Base-by-base conservation (phyloP, 2,888 invertebrate species). In the Nezara viridula region DNA sequence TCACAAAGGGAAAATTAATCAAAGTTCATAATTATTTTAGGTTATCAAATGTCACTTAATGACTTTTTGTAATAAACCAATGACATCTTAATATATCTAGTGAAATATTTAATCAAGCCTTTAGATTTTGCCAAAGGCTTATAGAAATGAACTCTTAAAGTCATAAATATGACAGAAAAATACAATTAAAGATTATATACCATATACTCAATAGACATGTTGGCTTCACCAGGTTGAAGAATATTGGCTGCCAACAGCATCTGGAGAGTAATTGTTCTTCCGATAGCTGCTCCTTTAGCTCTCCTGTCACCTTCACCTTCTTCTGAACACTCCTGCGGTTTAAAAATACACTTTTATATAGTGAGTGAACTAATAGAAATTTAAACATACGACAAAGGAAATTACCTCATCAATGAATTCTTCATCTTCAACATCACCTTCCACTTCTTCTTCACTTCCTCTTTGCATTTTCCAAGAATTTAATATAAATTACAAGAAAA, bases 131-230 rank as follows among this genome's bases (percentile, higher is more conserved):
- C 12, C 12, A 77, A 19, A n/a, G 2, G 27, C 27, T n/a, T 19
- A 37, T 7, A 77, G 2, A 81, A 44, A 81, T 16, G 27, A 21
- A 55, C n/a, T n/a, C 12, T 55, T n/a, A 55, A n/a, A n/a, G 16
- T 27, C 1, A 60, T 60, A 27, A 27, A 7, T 44, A 44, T 44
- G 44, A 44, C 5, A 44, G 1, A 73, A 5, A 73, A 32, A 32
- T 6, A 73, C 5, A 73, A 73, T 73, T 19, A 73, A 32, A 19
- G 16, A 37, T 44, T 16, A 47, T 92, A 93, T 94, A 97, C 97
- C 95, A 98, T 94, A 93, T 98, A 98, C 93, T 98, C 98, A 92
- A 98, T 96, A 88, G 97, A 96, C 96, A 98, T 96, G 88, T 96
- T 94, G 77, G 96, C 96, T 92, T 95, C 95, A 77, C 97, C 98